Percentiles rank a stretch among this genome's conserved stretches.
phyloP scores from a whole-genome alignment of 1,140 invertebrate species.

The Macrobrachium nipponense region DNA sequence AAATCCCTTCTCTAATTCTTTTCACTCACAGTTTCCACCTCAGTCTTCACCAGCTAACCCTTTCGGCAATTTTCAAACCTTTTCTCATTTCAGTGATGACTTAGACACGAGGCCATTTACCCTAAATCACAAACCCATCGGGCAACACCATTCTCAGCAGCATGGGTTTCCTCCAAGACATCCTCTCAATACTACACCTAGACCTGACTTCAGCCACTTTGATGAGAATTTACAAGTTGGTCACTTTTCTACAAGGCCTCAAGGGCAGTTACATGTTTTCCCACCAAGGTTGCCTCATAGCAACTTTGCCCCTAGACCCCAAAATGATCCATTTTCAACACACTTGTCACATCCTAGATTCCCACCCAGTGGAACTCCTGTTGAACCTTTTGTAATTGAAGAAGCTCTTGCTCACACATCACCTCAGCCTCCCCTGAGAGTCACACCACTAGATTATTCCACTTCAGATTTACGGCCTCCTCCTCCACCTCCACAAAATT shows the following conservation, averaged over 20 bases:
- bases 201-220: slow-evolving; percentile 8
- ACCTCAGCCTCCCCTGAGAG: slow-evolving; percentile 3
- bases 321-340: background rate
- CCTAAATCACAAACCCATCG: slow-evolving; percentile 15
- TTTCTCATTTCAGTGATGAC: slow-evolving; percentile 6
- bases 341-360: background rate
- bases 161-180: slow-evolving; percentile 10
- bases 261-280: too few species aligned
- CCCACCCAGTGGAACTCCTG: background rate
- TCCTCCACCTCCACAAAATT: too few species aligned
- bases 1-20: background rate
- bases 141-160: slow-evolving; percentile 1
- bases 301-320: background rate
- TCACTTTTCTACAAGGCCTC: too few species aligned
- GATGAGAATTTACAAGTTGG: background rate
- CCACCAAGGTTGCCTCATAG: background rate
- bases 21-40: background rate
- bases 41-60: slow-evolving; percentile 12
- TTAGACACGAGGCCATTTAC: slow-evolving; percentile 22
- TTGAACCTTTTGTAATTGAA: background rate
- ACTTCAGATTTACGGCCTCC: too few species aligned
- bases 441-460: slow-evolving; percentile 6
- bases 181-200: slow-evolving; percentile 8
- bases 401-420: background rate
- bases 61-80: slow-evolving; percentile 11